phyloP scores from a whole-genome alignment of 2,113 vertebrate species.

The Calypte anna region DNA sequence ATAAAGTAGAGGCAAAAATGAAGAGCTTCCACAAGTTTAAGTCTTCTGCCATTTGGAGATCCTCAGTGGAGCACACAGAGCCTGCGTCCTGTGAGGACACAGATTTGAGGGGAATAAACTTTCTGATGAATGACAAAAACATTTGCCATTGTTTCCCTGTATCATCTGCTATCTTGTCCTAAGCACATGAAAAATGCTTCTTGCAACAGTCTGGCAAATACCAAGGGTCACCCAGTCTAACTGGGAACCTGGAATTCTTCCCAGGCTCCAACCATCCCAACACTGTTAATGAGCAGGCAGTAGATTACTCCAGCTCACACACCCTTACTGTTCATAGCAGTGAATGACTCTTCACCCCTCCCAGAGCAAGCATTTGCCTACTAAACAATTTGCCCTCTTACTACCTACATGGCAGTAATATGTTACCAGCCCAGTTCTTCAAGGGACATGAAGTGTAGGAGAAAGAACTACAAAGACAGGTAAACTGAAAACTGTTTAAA shows the following conservation, averaged over 20 bases:
- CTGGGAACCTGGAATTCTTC: neutral
- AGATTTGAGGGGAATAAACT: neutral
- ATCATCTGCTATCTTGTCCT: neutral
- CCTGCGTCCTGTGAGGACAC: neutral
- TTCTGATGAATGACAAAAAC: neutral
- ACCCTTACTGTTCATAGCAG: neutral
- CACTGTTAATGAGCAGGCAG: neutral
- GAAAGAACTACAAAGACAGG: neutral
- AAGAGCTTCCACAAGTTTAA: neutral
- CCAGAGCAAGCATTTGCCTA: neutral
- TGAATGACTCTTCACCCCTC: neutral
- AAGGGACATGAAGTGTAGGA: neutral
- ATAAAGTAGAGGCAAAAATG: neutral
- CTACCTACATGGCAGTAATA: neutral
- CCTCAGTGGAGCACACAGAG: neutral
- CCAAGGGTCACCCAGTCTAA: neutral
- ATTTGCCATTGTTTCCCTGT: neutral
- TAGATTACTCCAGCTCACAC: rapidly evolving
- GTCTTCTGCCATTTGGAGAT: neutral
- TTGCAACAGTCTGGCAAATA: neutral
- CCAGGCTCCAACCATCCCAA: neutral
- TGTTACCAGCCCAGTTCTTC: neutral
- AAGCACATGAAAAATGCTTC: neutral
- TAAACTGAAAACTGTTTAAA: neutral
- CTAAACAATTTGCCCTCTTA: neutral